A percentile compares a stretch with the other conserved stretches of the same genome.
Evolutionary conservation across 64 coral and sea anemone genomes (phyloP).

Genomic region (Anthopleura sola): DNA sequence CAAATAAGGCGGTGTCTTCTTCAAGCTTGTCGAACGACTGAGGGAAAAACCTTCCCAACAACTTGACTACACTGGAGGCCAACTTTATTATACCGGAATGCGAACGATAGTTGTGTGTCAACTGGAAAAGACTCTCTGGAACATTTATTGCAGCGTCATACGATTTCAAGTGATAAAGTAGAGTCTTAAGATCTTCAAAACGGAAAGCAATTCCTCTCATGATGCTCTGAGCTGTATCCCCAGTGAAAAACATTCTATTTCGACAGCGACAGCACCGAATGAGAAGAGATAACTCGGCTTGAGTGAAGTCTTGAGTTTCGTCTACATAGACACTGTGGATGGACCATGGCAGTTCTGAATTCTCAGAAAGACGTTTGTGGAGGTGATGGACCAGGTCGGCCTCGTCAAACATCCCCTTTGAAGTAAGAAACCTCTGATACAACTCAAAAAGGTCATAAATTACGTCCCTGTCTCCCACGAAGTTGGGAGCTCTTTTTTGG

Average conservation of each 20-base stretch:
- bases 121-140: constrained; percentile 70
- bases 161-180: constrained; percentile 65
- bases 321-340: constrained; percentile 87
- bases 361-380: constrained; percentile 34
- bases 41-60: constrained; percentile 73
- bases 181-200: constrained; percentile 85
- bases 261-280: constrained; percentile 77
- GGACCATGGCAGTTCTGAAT: constrained; percentile 45
- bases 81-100: constrained; percentile 87
- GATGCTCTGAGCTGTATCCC: constrained; percentile 92
- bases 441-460: constrained; percentile 57
- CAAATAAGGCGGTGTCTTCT: constrained; percentile 84
- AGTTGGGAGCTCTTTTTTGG: constrained; percentile 68
- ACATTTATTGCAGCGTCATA: constrained; percentile 49
- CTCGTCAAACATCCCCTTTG: constrained; percentile 76
- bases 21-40: constrained; percentile 87
- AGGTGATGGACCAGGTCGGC: constrained; percentile 54
- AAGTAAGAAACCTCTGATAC: constrained; percentile 39
- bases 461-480: constrained; percentile 46
- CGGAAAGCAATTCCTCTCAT: constrained; percentile 95
- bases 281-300: constrained; percentile 80
- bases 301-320: constrained; percentile 98
- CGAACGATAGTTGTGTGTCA: constrained; percentile 93
- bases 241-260: constrained; percentile 89
- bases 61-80: constrained; percentile 78